Conservation (phyloP, 2,797 vertebrate genomes). For the Lemur catta region DNA sequence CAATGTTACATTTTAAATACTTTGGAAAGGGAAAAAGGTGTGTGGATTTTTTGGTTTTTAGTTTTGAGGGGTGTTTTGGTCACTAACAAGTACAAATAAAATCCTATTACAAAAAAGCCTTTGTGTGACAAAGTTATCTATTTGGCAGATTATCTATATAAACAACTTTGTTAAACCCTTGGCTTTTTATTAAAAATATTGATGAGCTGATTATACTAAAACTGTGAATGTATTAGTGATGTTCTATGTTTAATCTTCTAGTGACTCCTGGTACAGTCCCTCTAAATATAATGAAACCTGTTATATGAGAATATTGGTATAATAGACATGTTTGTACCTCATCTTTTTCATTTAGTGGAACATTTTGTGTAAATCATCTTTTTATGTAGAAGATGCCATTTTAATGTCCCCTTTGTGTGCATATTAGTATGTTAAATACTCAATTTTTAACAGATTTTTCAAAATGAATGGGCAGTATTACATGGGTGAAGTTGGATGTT, state of each 20-base stretch:
- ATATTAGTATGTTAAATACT: constrained; percentile 20
- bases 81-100: constrained; percentile 23
- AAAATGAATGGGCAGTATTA: not conserved
- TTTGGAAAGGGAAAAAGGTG: not conserved
- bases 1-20: constrained; percentile 17
- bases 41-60: not conserved
- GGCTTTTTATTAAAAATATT: constrained; percentile 12
- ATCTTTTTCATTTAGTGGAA: constrained; percentile 34
- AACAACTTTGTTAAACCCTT: constrained; percentile 45
- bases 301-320: constrained; percentile 13
- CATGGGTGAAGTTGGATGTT: not conserved
- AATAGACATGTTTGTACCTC: not conserved
- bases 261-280: not conserved
- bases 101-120: not conserved
- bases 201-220: constrained; percentile 22
- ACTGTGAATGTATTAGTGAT: constrained; percentile 17
- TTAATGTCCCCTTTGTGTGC: constrained; percentile 2
- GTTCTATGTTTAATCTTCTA: constrained; percentile 5
- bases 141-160: constrained; percentile 24
- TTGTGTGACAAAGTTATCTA: not conserved
- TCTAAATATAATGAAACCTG: not conserved
- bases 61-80: not conserved
- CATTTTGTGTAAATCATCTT: constrained; percentile 32
- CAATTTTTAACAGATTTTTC: not conserved
- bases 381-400: not conserved